These are phyloP conservation scores for Hypena proboscidalis DNA, from an alignment of 2,888 invertebrate genomes.

Conservation along the genomic window DNA sequence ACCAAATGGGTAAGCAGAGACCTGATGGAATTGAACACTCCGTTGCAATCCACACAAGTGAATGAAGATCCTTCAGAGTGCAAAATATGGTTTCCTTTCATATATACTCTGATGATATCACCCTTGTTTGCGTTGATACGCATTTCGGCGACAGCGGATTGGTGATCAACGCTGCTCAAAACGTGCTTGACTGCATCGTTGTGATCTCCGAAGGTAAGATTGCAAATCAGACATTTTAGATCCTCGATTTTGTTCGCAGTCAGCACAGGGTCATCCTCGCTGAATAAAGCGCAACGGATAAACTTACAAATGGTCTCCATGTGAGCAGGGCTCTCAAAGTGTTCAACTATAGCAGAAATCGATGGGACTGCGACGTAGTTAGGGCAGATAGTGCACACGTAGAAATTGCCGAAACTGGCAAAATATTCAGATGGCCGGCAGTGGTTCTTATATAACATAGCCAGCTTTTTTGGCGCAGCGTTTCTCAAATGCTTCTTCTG, in stretches of 20 bases:
- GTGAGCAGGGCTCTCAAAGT: slow-evolving; percentile 70
- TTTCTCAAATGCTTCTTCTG: slow-evolving; percentile 80
- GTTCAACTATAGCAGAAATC: slow-evolving; percentile 73
- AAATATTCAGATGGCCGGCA: slow-evolving; percentile 76
- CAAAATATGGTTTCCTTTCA: slow-evolving; percentile 71
- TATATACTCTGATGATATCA: slow-evolving; percentile 76
- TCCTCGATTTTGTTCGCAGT: slow-evolving; percentile 54
- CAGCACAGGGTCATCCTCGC: slow-evolving; percentile 58
- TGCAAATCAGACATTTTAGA: slow-evolving; percentile 64
- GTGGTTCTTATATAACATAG: slow-evolving; percentile 70
- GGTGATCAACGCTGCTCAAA: slow-evolving; percentile 64
- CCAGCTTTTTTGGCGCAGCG: slow-evolving; percentile 73
- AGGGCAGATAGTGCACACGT: slow-evolving; percentile 73
- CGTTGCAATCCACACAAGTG: slow-evolving; percentile 62
- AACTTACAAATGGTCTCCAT: slow-evolving; percentile 67
- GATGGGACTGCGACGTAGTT: slow-evolving; percentile 69
- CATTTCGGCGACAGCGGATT: slow-evolving; percentile 57
- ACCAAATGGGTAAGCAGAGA: slow-evolving; percentile 71
- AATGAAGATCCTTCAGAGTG: slow-evolving; percentile 72
- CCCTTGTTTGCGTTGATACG: slow-evolving; percentile 59
- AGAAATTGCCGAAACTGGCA: slow-evolving; percentile 79
- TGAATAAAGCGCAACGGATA: slow-evolving; percentile 62
- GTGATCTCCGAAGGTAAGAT: slow-evolving; percentile 53
- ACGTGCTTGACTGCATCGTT: slow-evolving; percentile 63
- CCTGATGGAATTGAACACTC: slow-evolving; percentile 70